phyloP scores from a whole-genome alignment of 2,888 invertebrate species.

The Litoditis marina region DNA sequence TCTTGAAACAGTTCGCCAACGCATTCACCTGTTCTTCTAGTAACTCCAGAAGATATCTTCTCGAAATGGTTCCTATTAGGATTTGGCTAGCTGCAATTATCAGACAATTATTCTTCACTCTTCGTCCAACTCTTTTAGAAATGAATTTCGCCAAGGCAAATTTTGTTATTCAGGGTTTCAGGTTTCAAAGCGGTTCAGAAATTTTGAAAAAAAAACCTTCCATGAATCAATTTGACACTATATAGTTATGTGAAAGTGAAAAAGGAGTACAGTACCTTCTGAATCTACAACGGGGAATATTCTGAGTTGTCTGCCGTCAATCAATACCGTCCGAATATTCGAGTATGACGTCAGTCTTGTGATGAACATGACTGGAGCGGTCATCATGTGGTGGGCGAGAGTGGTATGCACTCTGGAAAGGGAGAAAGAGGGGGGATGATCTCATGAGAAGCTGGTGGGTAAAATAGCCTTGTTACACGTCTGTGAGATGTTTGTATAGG shows the following conservation, averaged over 20 bases:
- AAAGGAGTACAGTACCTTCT: constrained; percentile 63
- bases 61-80: constrained; percentile 57
- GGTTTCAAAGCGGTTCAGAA: too few relatives aligned
- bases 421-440: too few relatives aligned
- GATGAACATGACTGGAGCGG: constrained; percentile 65
- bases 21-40: constrained; percentile 39
- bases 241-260: background rate
- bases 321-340: constrained; percentile 76
- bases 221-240: too few relatives aligned
- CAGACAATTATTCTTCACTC: too few relatives aligned
- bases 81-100: constrained; percentile 49
- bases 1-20: too few relatives aligned
- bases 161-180: too few relatives aligned
- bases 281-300: constrained; percentile 88
- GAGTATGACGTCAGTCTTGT: constrained; percentile 80
- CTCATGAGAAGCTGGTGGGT: too few relatives aligned
- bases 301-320: constrained; percentile 74
- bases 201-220: too few relatives aligned
- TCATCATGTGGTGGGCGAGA: constrained; percentile 91
- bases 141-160: too few relatives aligned
- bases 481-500: too few relatives aligned
- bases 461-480: too few relatives aligned
- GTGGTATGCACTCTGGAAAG: constrained; percentile 52
- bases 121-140: too few relatives aligned
- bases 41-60: constrained; percentile 47